Evolutionary conservation across 2,113 vertebrate species (phyloP).

Genomic region (Salvelinus namaycush): DNA sequence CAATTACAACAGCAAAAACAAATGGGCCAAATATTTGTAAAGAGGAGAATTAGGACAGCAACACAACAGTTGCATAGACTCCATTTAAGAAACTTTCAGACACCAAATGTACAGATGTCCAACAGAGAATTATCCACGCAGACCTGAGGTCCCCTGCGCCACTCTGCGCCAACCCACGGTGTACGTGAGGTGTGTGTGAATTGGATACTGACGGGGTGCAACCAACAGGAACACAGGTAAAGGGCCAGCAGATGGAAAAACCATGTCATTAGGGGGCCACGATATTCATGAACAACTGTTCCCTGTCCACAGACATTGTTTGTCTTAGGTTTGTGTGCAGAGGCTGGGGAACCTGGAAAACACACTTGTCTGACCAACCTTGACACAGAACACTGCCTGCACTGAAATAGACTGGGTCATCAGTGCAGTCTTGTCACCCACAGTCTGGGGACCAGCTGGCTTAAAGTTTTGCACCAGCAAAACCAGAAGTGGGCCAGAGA

Average conservation of each 20-base stretch:
- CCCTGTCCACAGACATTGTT: conserved; percentile 27
- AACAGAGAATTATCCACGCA: background rate
- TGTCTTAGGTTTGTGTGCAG: background rate
- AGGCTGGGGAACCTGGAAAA: conserved; percentile 21
- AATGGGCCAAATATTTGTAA: background rate
- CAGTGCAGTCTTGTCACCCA: conserved; percentile 17
- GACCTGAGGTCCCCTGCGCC: background rate
- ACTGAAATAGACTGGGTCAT: conserved; percentile 4
- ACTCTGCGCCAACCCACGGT: background rate
- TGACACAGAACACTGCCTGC: conserved; percentile 37
- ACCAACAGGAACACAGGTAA: conserved; percentile 32
- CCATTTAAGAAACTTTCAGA: background rate
- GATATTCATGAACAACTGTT: conserved; percentile 57
- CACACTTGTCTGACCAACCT: conserved; percentile 47
- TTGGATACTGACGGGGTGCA: conserved; percentile 19
- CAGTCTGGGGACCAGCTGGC: conserved; percentile 42
- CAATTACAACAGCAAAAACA: background rate
- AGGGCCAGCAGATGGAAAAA: conserved; percentile 33
- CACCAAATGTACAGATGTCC: too few relatives aligned
- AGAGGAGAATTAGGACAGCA: background rate
- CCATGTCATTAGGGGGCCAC: conserved; percentile 19
- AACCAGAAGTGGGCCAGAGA: conserved; percentile 40
- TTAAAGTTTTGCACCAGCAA: conserved; percentile 1
- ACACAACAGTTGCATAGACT: background rate
- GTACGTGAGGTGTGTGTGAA: conserved; percentile 11